Evolutionary conservation across 2,113 vertebrate species (phyloP), one percentile per base, ranked within the genome.

Genomic region (Micromys minutus): DNA sequence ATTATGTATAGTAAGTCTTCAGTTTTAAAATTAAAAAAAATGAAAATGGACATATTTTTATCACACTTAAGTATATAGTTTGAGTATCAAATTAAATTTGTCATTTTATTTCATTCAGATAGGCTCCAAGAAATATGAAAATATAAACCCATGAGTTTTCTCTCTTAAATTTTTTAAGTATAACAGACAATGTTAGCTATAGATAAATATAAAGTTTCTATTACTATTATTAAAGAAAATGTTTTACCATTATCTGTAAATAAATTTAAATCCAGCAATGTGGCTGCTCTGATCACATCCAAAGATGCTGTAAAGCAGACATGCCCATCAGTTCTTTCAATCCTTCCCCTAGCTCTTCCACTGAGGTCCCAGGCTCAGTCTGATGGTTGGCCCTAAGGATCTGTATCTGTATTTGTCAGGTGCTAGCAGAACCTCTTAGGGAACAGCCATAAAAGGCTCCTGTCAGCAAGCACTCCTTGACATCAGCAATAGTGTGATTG

Each of bases 161-260:
- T 79, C 24, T 89, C 31, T 74, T 72, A 74, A 75, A 52, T 50
- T 89, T 86, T 85, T 16, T 85, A 59, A 69, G 22, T 45, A 76
- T 31, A 52, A 26, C 29, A 17, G 5, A 61, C 52, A 88, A 63
- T 36, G 2, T 55, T 61, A 69, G 61, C n/a, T 52, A 13, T 55
- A n/a, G 21, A 69, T 65, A 42, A 86, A 79, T 91, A 5, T 83
- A 55, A 4, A 76, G 15, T 52, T 91, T 42, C 59, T 76, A 71
- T 84, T 91, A 88, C 45, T 83, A 91, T 59, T 31, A 55, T 91
- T 86, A 94, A 84, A 71, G 76, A 4, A 74, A 65, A 85, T 10
- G 1, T 10, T 86, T 85, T 79, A 36, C 39, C 19, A 45, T 57
- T 90, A 29, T 29, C 9, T 63, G 61, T 63, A 63, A 63, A 63